Evolutionary conservation across 2,888 invertebrate genomes (phyloP).

Genomic region (Ypsolopha sequella): DNA sequence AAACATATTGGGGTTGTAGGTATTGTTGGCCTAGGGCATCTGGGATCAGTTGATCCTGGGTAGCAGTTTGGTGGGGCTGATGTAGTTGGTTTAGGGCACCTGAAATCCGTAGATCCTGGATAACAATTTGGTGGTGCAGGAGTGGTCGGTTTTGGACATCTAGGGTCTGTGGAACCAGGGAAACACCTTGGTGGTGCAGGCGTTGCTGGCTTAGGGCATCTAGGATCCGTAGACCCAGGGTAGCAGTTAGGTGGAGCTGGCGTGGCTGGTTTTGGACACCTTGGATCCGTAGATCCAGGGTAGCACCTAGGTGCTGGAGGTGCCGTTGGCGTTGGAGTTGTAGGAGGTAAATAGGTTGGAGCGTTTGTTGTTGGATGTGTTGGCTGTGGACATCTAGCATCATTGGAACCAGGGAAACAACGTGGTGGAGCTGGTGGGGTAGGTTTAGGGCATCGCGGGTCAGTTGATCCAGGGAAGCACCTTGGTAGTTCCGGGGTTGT

Average conservation of each 20-base stretch:
- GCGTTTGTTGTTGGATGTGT: constrained; percentile 15
- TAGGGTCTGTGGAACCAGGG: constrained; percentile 23
- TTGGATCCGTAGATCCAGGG: constrained; percentile 23
- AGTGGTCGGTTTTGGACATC: constrained; percentile 19
- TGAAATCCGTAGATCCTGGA: constrained; percentile 17
- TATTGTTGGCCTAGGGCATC: constrained; percentile 15
- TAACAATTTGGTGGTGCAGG: constrained; percentile 19
- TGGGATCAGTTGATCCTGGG: constrained; percentile 17
- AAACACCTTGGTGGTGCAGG: constrained; percentile 17
- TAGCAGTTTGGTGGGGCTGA: constrained; percentile 15
- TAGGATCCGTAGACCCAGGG: constrained; percentile 18
- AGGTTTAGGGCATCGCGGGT: constrained; percentile 24
- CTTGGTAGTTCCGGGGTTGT: constrained; percentile 22
- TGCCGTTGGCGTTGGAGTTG: constrained; percentile 20
- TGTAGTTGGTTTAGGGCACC: constrained; percentile 15
- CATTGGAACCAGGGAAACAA: constrained; percentile 24
- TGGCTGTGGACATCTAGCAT: constrained; percentile 29
- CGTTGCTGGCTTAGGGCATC: constrained; percentile 24
- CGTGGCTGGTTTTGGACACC: constrained; percentile 26
- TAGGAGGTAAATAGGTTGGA: constrained; percentile 21
- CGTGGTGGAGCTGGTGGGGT: constrained; percentile 16
- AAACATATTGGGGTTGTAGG: no score
- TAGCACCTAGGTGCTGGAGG: constrained; percentile 17
- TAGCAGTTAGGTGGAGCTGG: constrained; percentile 20
- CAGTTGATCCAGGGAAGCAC: constrained; percentile 21